A percentile compares a stretch with the other conserved stretches of the same genome.
Conservation (phyloP, 2,113 vertebrate genomes). For the Calypte anna region DNA sequence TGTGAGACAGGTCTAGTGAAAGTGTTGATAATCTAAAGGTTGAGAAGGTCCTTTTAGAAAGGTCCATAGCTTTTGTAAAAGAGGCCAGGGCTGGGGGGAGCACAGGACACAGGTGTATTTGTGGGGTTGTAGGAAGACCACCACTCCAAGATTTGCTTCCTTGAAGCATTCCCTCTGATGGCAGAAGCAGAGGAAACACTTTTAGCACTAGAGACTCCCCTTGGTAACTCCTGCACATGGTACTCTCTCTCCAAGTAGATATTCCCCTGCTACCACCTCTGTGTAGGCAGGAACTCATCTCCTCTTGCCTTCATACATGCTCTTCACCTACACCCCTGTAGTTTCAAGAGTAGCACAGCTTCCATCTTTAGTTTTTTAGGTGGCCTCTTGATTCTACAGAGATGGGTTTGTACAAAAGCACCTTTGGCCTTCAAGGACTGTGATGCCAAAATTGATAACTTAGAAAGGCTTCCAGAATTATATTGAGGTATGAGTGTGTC, state of each 20-base stretch:
- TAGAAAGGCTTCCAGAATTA: neutral
- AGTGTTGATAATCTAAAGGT: neutral
- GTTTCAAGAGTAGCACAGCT: neutral
- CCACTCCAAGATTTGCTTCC: neutral
- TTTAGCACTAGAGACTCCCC: neutral
- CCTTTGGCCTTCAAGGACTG: neutral
- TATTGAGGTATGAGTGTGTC: neutral
- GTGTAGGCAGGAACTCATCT: neutral
- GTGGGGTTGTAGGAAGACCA: neutral
- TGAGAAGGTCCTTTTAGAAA: neutral
- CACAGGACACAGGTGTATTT: too few species aligned
- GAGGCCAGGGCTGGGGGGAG: neutral
- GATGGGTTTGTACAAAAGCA: neutral
- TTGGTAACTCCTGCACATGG: neutral
- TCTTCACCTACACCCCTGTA: neutral
- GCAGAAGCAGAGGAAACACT: neutral
- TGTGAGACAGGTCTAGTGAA: neutral
- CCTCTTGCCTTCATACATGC: neutral
- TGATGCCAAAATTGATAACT: neutral
- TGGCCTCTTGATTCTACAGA: neutral
- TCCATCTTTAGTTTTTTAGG: neutral
- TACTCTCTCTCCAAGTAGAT: neutral
- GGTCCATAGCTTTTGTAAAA: neutral
- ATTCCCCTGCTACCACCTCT: neutral
- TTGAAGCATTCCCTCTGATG: neutral